A percentile compares a stretch with the other conserved stretches of the same genome.
These are phyloP conservation scores for Gadopsis marmoratus DNA, from an alignment of 2,797 vertebrate genomes.

Conservation along the genomic window DNA sequence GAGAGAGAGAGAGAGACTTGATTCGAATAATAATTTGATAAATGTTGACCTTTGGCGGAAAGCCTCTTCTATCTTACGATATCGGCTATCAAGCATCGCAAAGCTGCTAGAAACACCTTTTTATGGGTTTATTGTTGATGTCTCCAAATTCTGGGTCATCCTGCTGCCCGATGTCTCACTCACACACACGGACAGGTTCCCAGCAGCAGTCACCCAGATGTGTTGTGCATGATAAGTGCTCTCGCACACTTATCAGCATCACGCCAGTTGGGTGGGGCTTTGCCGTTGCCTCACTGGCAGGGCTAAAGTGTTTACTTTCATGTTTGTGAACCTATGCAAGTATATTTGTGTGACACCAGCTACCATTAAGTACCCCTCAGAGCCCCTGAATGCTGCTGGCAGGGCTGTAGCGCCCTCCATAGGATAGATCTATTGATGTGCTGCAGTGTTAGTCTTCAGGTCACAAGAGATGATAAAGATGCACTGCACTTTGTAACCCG, in stretches of 20 bases:
- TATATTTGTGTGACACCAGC: slow-evolving; percentile 2
- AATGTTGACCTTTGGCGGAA: neutral
- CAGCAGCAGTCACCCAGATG: slow-evolving; percentile 53
- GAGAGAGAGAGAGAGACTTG: too few species aligned
- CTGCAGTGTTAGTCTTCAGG: neutral
- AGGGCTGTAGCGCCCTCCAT: slow-evolving; percentile 58
- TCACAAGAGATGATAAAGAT: neutral
- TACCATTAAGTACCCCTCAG: neutral
- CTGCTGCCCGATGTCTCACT: neutral
- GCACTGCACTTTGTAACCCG: too few species aligned
- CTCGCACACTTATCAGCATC: slow-evolving; percentile 65
- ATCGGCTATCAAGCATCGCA: neutral
- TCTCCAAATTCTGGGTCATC: neutral
- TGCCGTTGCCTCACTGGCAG: neutral
- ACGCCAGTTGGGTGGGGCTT: slow-evolving; percentile 54
- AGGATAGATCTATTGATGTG: neutral
- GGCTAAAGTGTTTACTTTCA: slow-evolving; percentile 5
- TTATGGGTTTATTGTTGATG: neutral
- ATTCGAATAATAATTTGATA: neutral
- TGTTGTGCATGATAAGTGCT: slow-evolving; percentile 61
- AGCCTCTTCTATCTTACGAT: neutral
- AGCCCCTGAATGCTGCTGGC: neutral
- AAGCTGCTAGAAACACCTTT: neutral
- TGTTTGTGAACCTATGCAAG: neutral
- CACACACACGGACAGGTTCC: neutral